Base-by-base conservation (phyloP, 2,888 invertebrate genomes). In the Tinea semifulvella region DNA sequence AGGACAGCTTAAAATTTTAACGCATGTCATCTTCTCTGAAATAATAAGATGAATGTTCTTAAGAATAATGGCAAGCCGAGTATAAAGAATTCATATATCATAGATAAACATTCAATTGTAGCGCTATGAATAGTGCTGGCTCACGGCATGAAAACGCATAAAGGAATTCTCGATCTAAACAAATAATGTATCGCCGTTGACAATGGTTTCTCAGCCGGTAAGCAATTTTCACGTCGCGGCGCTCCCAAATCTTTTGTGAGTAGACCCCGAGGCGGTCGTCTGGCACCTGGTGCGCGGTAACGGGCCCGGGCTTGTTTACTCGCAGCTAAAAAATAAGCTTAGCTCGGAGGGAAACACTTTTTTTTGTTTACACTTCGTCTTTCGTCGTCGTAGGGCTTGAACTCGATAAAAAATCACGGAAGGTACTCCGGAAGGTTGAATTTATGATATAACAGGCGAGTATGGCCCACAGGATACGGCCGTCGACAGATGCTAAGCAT, bases 401-500 rank as follows among this genome's bases (percentile, higher is more conserved):
- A 57, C 56, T 55, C 55, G 53, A 56, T 69, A 73, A 79, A 79
- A 77, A 79, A 69, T 66, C 65, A 65, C 66, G 74, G 75, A 73
- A 75, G 71, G 63, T 60, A 62, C 62, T 60, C 71, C 77, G 79
- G 74, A 76, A 79, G 75, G 69, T 60, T 72, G 68, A 61, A 72
- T 76, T 76, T 80, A 76, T 77, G 76, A 74, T 68, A 64, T 65
- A 68, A 68, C 71, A 66, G 62, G 63, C 66, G 61, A 18, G 11
- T 36, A 44, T 43, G 46, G 49, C 58, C 53, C 57, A 65, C 73
- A 73, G 79, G 79, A 77, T 68, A 68, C 61, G 53, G 26, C 54
- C 61, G 75, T 61, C 66, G 82, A 82, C 80, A 81, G 82, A 81
- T 70, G 74, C 65, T 61, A 52, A 60, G 66, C 82, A 80, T 65